Evolutionary conservation across 2,797 vertebrate species (phyloP), one percentile per base, ranked within the genome.

Genomic region (Chelon labrosus): DNA sequence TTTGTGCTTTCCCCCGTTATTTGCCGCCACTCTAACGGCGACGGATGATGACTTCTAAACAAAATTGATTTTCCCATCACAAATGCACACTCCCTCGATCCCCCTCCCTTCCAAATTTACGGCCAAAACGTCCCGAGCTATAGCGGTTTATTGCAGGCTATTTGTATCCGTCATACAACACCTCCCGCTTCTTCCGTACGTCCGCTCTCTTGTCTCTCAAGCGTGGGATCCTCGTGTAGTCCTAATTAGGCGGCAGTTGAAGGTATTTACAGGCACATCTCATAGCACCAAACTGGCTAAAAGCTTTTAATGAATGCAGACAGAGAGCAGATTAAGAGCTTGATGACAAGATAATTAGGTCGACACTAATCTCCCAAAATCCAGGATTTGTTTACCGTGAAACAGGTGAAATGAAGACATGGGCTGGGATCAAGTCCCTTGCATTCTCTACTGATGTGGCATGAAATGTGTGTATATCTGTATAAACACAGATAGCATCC

Each of bases 41-140:
- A 50, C 61, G 1, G 50, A 65, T 89, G 85, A 92, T 85, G 88
- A 88, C 64, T 71, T 88, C 73, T 89, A 84, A 91, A 93, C 85
- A 55, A 92, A 92, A 92, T 92, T 78, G 78, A 91, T 89, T 90
- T 85, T 2, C 20, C 73, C 73, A 82, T 90, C 84, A 73, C 19
- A 6, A 75, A 86, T 83, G 75, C 79, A 85, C 73, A 58, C 83
- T 83, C 69, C 71, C 65, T 59, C 70, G 73, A 84, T 89, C 69
- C 31, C 31, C 31, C 19, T 7, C 52, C 47, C 61, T 4, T 42
- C 44, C 82, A 49, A 52, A 82, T 91, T 87, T 85, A 86, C 84
- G 54, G 51, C 31, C 17, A n/a, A 69, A 86, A 82, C 80, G 58
- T 87, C 83, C 63, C 69, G 41, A 31, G 69, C 66, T 74, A 51